Percentiles rank a stretch among this genome's conserved stretches.
Conservation (phyloP, 2,888 invertebrate species). For the Ferrisia virgata region DNA sequence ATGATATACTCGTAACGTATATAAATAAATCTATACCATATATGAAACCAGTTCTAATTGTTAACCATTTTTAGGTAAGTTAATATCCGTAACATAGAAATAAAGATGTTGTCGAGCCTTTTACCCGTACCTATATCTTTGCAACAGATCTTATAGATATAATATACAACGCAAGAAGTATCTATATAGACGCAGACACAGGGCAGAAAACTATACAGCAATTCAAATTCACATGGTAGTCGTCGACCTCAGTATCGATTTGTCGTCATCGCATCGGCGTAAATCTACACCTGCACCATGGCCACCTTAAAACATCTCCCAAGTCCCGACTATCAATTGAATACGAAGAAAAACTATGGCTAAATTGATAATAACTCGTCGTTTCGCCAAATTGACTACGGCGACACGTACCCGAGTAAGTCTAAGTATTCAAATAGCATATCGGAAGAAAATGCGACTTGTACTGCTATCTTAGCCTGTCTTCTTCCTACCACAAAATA, state of each 20-base stretch:
- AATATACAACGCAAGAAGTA: no score
- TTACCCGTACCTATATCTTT: no score
- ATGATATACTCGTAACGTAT: neutral
- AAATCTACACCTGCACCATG: no score
- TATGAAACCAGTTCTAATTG: conserved; percentile 29
- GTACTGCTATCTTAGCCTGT: no score
- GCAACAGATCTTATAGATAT: no score
- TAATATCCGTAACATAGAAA: conserved; percentile 33
- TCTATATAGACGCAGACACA: no score
- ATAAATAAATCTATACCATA: conserved; percentile 10
- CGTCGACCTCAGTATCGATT: neutral
- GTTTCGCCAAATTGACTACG: neutral
- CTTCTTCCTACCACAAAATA: neutral
- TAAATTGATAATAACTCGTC: neutral
- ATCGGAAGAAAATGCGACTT: neutral
- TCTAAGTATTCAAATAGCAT: neutral
- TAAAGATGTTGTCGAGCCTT: conserved; percentile 7
- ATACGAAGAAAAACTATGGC: neutral
- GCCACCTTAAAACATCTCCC: neutral
- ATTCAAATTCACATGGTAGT: neutral
- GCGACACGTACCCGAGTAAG: no score
- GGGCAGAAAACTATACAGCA: neutral
- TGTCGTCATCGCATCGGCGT: no score
- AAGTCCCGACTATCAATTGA: neutral
- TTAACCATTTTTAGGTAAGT: conserved; percentile 24